Evolutionary conservation across 2,113 vertebrate species (phyloP), one percentile per base, ranked within the genome.

Genomic region (Ranitomeya variabilis): DNA sequence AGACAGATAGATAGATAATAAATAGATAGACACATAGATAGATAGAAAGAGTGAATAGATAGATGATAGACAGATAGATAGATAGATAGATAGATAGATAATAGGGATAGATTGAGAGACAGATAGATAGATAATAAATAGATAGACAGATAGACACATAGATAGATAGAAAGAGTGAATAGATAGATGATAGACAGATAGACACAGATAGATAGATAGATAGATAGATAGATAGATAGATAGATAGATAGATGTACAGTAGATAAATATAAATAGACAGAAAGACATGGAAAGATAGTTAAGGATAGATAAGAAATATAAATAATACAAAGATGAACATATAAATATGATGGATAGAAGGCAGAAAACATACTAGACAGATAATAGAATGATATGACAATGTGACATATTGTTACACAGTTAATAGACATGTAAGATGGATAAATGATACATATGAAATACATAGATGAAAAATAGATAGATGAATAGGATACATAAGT

Each of bases 201-300:
- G n/a, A n/a, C n/a, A n/a, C n/a, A n/a, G 31, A 74, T 45, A 74
- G 71, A 74, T 45, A 74, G 15, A 76, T 19, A 76, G 73, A 76
- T 52, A 76, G 18, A 51, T 21, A 45, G 16, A 76, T 18, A 74
- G 2, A 45, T 37, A 45, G 26, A 74, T 18, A 74, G 15, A 74
- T 26, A 67, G 21, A 67, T 12, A 77, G 66, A 67, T 23, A 67
- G 21, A 67, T 26, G 23, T 4, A 31, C 26, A 31, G 26, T 31
- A 31, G 26, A 31, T 31, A 31, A 31, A 31, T 31, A 31, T 31
- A 31, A 31, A 31, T 31, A 31, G 2, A 31, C 2, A 31, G 26
- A 31, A 1, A 31, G 26, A n/a, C n/a, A n/a, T n/a, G n/a, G n/a
- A 31, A 31, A 31, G 26, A 31, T 31, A 31, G 26, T 31, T 31